A percentile compares a stretch with the other conserved stretches of the same genome.
Evolutionary conservation across 2,888 invertebrate species (phyloP).

Genomic region (Allacma fusca): DNA sequence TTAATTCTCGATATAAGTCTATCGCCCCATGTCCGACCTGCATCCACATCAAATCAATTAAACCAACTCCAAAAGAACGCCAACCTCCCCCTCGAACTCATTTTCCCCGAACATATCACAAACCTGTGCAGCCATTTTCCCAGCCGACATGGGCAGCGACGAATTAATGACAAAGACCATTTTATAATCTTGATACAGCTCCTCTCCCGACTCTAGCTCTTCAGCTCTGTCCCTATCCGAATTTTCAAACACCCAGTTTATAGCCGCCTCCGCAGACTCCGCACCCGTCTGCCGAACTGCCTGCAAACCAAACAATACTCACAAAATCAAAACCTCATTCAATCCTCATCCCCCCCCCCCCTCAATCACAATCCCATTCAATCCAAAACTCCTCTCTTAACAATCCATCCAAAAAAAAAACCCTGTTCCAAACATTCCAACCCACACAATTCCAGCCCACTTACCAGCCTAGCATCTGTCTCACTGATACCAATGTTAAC

Average conservation of each 20-base stretch:
- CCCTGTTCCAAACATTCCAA: not conserved
- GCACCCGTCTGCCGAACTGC: conserved; percentile 60
- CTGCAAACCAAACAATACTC: conserved; percentile 42
- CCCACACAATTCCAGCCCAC: conserved; percentile 9
- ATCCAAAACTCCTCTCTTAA: not conserved
- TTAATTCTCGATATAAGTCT: conserved; percentile 59
- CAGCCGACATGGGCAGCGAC: conserved; percentile 60
- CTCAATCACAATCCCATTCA: not conserved
- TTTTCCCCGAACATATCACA: not conserved
- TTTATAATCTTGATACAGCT: conserved; percentile 59
- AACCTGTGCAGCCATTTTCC: conserved; percentile 62
- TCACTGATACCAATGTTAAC: conserved; percentile 59
- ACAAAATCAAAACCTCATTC: not conserved
- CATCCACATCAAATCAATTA: not conserved
- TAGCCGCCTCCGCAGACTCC: conserved; percentile 60
- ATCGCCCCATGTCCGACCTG: conserved; percentile 59
- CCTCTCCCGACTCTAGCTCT: conserved; percentile 45
- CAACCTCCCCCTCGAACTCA: not conserved
- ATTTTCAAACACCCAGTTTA: conserved; percentile 61
- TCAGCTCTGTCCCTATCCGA: conserved; percentile 45
- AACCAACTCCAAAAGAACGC: not conserved
- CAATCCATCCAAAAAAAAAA: not conserved
- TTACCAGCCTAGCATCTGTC: conserved; percentile 59
- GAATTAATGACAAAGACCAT: conserved; percentile 61
- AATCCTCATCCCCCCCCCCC: not conserved